Conservation (phyloP, 1,140 invertebrate genomes). For the Leptonema lineaticorne region DNA sequence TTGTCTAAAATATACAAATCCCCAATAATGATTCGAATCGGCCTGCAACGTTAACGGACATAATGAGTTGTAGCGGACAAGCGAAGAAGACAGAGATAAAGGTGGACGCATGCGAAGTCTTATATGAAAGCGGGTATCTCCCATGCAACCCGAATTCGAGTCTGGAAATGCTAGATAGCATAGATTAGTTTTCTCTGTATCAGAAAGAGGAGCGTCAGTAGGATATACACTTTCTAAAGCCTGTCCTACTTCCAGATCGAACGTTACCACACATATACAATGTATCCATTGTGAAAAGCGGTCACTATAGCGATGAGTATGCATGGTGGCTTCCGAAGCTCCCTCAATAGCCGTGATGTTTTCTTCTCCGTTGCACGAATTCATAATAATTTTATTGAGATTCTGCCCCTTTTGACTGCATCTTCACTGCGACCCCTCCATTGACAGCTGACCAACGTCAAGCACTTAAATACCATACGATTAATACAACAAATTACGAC, state of each 20-base stretch:
- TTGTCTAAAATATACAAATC: constrained; percentile 98
- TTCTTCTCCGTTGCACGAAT: too few species aligned
- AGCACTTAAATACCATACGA: too few species aligned
- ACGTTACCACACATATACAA: constrained; percentile 96
- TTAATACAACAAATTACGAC: too few species aligned
- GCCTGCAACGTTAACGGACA: constrained; percentile 72
- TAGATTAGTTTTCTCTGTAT: constrained; percentile 95
- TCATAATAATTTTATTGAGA: too few species aligned
- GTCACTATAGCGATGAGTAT: too few species aligned
- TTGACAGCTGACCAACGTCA: too few species aligned
- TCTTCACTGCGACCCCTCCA: too few species aligned
- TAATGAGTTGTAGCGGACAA: constrained; percentile 70
- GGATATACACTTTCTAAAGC: constrained; percentile 93
- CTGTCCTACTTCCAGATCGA: constrained; percentile 97
- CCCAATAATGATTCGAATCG: constrained; percentile 84
- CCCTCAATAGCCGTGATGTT: too few species aligned
- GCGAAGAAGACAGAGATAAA: constrained; percentile 54
- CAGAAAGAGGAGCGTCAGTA: constrained; percentile 75
- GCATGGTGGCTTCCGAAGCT: too few species aligned
- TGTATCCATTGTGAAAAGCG: constrained; percentile 95
- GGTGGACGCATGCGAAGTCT: constrained; percentile 59
- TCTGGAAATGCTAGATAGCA: constrained; percentile 99
- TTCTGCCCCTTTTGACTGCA: too few species aligned
- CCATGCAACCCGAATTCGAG: constrained; percentile 98
- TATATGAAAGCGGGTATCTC: constrained; percentile 96